Evolutionary conservation across 2,888 invertebrate species (phyloP).

Genomic region (Lacanobia oleracea): DNA sequence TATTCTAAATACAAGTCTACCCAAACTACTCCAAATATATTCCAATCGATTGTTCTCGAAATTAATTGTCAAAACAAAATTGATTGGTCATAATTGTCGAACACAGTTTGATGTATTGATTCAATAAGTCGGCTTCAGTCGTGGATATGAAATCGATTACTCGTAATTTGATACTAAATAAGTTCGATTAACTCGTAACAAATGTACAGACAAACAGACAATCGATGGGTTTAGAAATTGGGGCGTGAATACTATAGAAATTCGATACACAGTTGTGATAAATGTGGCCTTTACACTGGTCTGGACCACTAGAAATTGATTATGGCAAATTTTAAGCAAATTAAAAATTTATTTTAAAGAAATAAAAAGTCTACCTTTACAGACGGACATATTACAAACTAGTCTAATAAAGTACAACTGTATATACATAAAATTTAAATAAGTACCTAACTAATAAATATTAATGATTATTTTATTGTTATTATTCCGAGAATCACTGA

Average conservation of each 20-base stretch:
- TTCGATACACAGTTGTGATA: background rate
- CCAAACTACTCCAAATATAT: background rate
- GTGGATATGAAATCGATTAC: slow-evolving; percentile 36
- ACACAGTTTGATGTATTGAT: slow-evolving; percentile 38
- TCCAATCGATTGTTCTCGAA: slow-evolving; percentile 19
- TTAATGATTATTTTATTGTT: slow-evolving; percentile 33
- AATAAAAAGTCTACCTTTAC: background rate
- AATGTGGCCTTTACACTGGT: slow-evolving; percentile 3
- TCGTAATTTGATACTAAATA: slow-evolving; percentile 36
- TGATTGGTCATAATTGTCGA: slow-evolving; percentile 45
- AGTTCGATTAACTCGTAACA: slow-evolving; percentile 25
- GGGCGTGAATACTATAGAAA: slow-evolving; percentile 5
- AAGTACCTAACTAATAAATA: slow-evolving; percentile 28
- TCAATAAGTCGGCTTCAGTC: slow-evolving; percentile 34
- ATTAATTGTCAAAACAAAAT: slow-evolving; percentile 27
- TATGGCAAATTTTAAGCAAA: background rate
- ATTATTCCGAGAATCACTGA: slow-evolving; percentile 23
- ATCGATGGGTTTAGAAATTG: slow-evolving; percentile 20
- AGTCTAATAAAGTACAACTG: slow-evolving; percentile 20
- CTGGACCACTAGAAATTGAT: slow-evolving; percentile 8
- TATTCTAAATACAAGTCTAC: slow-evolving; percentile 8
- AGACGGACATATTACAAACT: background rate
- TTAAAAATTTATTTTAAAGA: background rate
- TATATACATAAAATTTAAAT: slow-evolving; percentile 23
- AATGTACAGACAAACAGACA: background rate